These are phyloP conservation scores for Sarcophaga variegata DNA, from an alignment of 2,888 invertebrate species.

Conservation along the genomic window DNA sequence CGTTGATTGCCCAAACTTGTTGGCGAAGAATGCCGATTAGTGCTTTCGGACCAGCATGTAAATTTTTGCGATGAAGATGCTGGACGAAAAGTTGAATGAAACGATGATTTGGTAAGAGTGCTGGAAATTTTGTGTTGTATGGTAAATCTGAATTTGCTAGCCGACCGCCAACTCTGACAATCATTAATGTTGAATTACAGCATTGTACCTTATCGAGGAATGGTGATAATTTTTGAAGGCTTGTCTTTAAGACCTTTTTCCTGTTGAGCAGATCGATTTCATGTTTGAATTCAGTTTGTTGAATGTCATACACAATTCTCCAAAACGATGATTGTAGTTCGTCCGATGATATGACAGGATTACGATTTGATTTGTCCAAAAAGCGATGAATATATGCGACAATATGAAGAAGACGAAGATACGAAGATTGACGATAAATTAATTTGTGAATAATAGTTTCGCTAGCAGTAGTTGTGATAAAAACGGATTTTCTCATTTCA, in stretches of 20 bases:
- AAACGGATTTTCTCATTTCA: too few species aligned
- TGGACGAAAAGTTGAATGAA: conserved; percentile 12
- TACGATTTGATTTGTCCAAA: conserved; percentile 1
- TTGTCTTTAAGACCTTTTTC: not conserved
- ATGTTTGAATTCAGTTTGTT: not conserved
- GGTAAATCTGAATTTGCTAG: conserved; percentile 61
- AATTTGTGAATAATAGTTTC: conserved; percentile 4
- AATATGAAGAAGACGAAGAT: conserved; percentile 17
- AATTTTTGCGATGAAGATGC: conserved; percentile 19
- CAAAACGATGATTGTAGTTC: conserved; percentile 3
- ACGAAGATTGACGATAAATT: conserved; percentile 3
- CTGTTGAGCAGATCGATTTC: not conserved
- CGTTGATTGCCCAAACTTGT: conserved; percentile 49
- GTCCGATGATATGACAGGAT: not conserved
- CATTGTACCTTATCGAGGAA: not conserved
- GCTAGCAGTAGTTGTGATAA: not conserved
- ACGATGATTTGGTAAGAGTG: not conserved
- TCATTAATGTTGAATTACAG: too few species aligned
- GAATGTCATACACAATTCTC: not conserved
- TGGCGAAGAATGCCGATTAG: conserved; percentile 61
- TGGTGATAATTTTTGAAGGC: conserved; percentile 5
- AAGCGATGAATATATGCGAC: conserved; percentile 29
- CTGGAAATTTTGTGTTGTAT: conserved; percentile 71
- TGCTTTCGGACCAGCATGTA: conserved; percentile 46
- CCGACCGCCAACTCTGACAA: conserved; percentile 72